Base-by-base conservation (phyloP, 2,888 invertebrate genomes). In the Odontocerum albicorne region DNA sequence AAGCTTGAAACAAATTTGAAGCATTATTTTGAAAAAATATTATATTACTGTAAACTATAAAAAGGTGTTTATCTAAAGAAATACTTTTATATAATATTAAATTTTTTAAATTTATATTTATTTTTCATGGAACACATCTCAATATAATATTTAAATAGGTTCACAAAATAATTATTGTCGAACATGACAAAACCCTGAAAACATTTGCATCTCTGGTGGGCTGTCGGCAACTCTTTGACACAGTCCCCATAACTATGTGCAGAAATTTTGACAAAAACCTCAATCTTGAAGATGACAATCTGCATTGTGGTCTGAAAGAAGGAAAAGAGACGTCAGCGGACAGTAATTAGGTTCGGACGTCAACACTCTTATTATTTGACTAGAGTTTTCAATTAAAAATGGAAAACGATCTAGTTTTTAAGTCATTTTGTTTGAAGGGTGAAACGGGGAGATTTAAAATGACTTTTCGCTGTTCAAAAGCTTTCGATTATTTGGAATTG, bases 231-330 rank as follows among this genome's bases (percentile, higher is more conserved):
- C 16, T 36, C 59, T 59, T 59, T 59, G 59, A 40, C 39, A 15
- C 27, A 13, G 38, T 36, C 21, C 39, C 33, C 47, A 49, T 39
- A 49, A 57, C 49, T 35, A 17, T 49, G 33, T 17, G 39, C 8
- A 49, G 36, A 33, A 39, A 49, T 53, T 49, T 42, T 59, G 52
- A 59, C 53, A 56, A 59, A 56, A 38, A 27, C 44, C 56, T 38
- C 39, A 51, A 49, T 21, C 35, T 22, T 47, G 49, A 49, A 32
- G 31, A 20, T n/a, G 46, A 52, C 32, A 45, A 16, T 22, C 17
- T 22, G 47, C 33, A 44, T 36, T n/a, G 38, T 16, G 21, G 12
- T 19, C 35, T 10, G 33, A 15, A 44, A 39, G 40, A n/a, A 8
- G 19, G n/a, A 21, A 22, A 43, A 33, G n/a, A 20, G 12, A 2